Evolutionary conservation across 1,140 invertebrate species (phyloP), one percentile per base, ranked within the genome.

Genomic region (Drosophila watanabei): DNA sequence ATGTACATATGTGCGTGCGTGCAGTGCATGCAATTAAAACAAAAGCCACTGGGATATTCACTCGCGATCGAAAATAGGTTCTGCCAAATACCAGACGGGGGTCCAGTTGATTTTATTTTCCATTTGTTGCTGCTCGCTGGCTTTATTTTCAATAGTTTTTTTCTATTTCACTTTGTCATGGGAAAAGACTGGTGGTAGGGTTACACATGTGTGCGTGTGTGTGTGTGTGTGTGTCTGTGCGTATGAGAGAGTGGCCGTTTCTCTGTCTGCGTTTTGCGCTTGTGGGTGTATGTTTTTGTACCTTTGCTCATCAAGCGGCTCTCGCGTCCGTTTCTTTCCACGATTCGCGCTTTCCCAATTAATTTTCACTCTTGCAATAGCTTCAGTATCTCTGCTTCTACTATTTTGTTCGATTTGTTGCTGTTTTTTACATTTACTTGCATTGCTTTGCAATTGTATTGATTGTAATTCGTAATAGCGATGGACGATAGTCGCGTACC

Each of bases 151-250:
- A 59, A 39, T 64, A 39, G 39, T 63, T 56, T 56, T 59, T 69
- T 81, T 75, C 83, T 87, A 78, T 87, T 88, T 88, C 77, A 88
- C 85, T 89, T 88, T 88, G 79, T 88, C 80, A 80, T 88, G 79
- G 79, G 64, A 89, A 79, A 75, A 79, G 39, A 69, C 48, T 48
- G 32, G 30, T 60, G 61, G 61, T 57, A 57, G 48, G 64, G 48
- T 57, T 72, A 48, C 33, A 49, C 60, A 58, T 75, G 51, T 70
- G 64, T 49, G 71, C 45, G 70, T 63, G 60, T 69, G 24, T 24
- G 24, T 24, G 24, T 24, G 24, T 24, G 39, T 59, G 56, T 69
- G 57, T 66, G 63, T 43, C 37, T 58, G 43, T 58, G 49, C 28
- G 48, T 51, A n/a, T 52, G 68, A 13, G 76, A 54, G 69, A 37